Conservation (phyloP, 2,113 vertebrate species). For the Chinchilla lanigera region DNA sequence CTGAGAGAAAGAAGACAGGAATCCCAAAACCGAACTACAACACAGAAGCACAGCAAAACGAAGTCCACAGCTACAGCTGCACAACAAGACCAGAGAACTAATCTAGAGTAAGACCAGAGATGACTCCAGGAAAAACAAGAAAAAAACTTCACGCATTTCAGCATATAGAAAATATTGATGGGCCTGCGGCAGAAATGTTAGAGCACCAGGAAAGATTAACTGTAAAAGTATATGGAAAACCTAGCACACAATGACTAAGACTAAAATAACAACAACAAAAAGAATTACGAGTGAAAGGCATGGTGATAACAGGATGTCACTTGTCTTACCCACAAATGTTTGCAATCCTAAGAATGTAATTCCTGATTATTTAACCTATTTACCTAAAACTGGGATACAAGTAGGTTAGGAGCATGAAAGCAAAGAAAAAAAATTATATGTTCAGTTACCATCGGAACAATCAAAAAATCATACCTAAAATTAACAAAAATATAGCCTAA, state of each 20-base stretch:
- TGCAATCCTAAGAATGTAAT: neutral
- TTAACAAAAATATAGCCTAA: neutral
- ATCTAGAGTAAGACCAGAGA: neutral
- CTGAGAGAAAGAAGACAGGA: neutral
- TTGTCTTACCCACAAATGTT: neutral
- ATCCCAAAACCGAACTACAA: neutral
- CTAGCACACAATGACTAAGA: neutral
- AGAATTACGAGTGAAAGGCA: neutral
- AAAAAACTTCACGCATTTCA: neutral
- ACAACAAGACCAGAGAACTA: neutral
- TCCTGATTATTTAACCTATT: neutral
- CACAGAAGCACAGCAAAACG: neutral
- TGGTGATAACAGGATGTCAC: neutral
- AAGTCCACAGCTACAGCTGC: neutral
- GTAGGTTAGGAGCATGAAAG: neutral
- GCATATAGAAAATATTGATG: neutral
- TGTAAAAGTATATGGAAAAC: neutral
- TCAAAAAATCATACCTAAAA: slow-evolving; percentile 18
- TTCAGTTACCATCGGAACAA: neutral
- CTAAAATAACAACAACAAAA: slow-evolving; percentile 12
- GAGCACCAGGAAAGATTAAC: neutral
- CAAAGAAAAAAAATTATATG: neutral
- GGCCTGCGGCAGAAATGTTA: neutral
- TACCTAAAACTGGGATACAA: neutral
- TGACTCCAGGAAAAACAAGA: neutral